Percentiles rank a stretch among this genome's conserved stretches.
Conservation (phyloP, 1,140 invertebrate species). For the Eufriesea mexicana region DNA sequence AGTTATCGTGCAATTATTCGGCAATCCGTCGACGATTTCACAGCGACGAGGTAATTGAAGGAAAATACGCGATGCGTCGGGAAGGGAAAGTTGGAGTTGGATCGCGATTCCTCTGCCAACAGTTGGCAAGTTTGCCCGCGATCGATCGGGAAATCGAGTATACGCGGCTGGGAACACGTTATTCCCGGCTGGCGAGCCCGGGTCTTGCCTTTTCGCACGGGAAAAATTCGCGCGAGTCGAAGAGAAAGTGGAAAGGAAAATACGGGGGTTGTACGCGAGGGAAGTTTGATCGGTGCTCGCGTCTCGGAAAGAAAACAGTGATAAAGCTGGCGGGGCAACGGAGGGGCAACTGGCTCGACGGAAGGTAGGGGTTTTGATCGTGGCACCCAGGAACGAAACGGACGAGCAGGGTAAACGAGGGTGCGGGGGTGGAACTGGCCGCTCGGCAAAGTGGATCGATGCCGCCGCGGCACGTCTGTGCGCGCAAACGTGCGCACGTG, state of each 20-base stretch:
- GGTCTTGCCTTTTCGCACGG: too few species aligned
- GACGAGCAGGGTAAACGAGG: slow-evolving; percentile 35
- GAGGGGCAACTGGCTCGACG: neutral
- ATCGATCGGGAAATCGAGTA: neutral
- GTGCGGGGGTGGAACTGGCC: slow-evolving; percentile 59
- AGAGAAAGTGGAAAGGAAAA: neutral
- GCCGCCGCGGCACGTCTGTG: slow-evolving; percentile 69
- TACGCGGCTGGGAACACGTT: neutral
- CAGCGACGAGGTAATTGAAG: slow-evolving; percentile 4
- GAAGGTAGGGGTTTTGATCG: slow-evolving; percentile 35
- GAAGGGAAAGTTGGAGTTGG: neutral
- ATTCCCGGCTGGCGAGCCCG: neutral
- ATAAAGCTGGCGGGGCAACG: slow-evolving; percentile 10
- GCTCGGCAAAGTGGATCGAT: slow-evolving; percentile 76
- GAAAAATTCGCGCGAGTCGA: too few species aligned
- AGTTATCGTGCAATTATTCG: too few species aligned
- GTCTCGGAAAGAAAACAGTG: slow-evolving; percentile 15
- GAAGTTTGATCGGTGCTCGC: slow-evolving; percentile 35
- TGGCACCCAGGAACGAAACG: slow-evolving; percentile 45
- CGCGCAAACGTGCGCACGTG: slow-evolving; percentile 58
- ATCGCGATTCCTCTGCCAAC: neutral
- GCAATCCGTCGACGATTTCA: neutral
- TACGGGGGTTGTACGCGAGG: too few species aligned
- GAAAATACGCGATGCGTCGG: neutral
- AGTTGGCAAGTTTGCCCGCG: neutral